These are phyloP conservation scores for Micrasema minimum DNA, from an alignment of 1,140 invertebrate genomes.

Conservation along the genomic window DNA sequence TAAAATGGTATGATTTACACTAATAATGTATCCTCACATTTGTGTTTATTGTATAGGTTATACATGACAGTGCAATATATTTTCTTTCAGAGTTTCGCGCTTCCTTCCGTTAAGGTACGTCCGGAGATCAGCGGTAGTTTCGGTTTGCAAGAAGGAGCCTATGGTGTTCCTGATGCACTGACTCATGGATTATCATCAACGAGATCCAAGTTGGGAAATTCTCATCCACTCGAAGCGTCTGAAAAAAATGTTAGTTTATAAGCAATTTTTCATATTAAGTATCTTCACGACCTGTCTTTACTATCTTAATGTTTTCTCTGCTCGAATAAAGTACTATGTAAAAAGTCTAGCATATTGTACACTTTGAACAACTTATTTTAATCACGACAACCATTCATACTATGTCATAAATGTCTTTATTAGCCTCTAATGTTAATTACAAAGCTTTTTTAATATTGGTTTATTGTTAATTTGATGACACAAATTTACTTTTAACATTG, in stretches of 20 bases:
- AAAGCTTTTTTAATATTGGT: no score
- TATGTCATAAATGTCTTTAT: no score
- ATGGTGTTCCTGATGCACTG: constrained; percentile 67
- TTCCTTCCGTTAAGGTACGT: constrained; percentile 65
- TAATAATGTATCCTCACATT: no score
- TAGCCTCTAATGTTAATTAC: no score
- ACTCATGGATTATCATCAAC: constrained; percentile 61
- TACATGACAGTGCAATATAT: constrained; percentile 38
- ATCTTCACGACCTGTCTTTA: not conserved
- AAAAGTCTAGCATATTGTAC: no score
- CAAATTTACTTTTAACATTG: no score
- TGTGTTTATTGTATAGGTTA: constrained; percentile 31
- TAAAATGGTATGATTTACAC: no score
- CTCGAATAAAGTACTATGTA: not conserved
- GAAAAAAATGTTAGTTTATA: constrained; percentile 65
- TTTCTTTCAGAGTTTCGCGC: constrained; percentile 69
- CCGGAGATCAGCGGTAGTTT: constrained; percentile 40
- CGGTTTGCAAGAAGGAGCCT: constrained; percentile 59
- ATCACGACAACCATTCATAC: no score
- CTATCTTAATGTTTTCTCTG: not conserved
- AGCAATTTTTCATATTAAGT: constrained; percentile 10
- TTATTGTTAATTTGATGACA: no score
- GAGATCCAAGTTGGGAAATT: constrained; percentile 58
- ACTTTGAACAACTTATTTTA: no score
- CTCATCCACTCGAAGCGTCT: constrained; percentile 62